A percentile compares a stretch with the other conserved stretches of the same genome.
Evolutionary conservation across 1,140 invertebrate species (phyloP).

Genomic region (Drosophila ogumai): DNA sequence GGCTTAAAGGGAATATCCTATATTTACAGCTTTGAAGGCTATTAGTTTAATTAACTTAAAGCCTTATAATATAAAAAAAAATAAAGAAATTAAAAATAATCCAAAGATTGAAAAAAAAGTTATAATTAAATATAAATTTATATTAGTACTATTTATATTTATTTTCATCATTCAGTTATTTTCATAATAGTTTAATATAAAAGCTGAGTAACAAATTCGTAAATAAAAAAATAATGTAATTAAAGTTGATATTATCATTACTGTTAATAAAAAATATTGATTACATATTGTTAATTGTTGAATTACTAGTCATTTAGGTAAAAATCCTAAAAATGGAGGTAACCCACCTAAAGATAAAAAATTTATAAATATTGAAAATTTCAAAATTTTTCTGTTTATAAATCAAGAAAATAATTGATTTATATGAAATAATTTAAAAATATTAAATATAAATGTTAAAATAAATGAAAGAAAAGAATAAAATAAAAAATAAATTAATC

Average conservation of each 20-base stretch:
- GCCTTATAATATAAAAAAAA: constrained; percentile 85
- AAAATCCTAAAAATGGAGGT: constrained; percentile 86
- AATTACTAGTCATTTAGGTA: constrained; percentile 86
- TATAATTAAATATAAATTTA: constrained; percentile 76
- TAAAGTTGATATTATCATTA: constrained; percentile 85
- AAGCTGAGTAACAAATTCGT: constrained; percentile 82
- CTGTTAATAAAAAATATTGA: constrained; percentile 77
- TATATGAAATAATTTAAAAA: constrained; percentile 84
- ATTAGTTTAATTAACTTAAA: constrained; percentile 87
- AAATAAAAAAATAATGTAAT: constrained; percentile 85
- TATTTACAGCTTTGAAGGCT: constrained; percentile 87
- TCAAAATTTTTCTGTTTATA: constrained; percentile 77
- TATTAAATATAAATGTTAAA: constrained; percentile 84
- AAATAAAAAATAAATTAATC: constrained; percentile 82
- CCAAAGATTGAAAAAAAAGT: constrained; percentile 79
- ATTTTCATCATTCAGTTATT: constrained; percentile 69
- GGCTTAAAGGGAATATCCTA: constrained; percentile 85
- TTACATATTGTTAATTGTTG: constrained; percentile 84
- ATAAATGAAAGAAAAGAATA: constrained; percentile 84
- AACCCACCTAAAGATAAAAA: constrained; percentile 86
- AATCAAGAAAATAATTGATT: constrained; percentile 85
- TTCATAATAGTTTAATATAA: constrained; percentile 84
- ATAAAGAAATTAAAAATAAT: constrained; percentile 76
- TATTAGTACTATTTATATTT: constrained; percentile 41
- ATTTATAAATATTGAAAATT: constrained; percentile 85